Base-by-base conservation (phyloP, 2,888 invertebrate species). In the Thera obeliscata region DNA sequence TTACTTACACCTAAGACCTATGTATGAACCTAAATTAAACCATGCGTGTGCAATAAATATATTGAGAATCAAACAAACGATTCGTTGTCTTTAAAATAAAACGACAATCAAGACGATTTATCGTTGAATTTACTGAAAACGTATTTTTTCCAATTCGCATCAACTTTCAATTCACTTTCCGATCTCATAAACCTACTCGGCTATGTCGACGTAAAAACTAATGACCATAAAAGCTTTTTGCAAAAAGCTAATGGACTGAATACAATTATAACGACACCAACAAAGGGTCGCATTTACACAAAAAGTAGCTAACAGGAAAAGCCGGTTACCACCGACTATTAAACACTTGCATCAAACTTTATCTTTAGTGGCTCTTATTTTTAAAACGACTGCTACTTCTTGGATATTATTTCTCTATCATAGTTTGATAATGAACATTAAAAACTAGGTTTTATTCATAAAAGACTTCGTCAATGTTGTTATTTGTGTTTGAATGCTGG, bases 161-260 rank as follows among this genome's bases (percentile, higher is more conserved):
- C 33, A 61, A 50, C 56, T 62, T 62, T 65, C 58, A 61, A 58
- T 64, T 65, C 55, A 8, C 12, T 56, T 46, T 35, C 6, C 33
- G 52, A 67, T 64, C 64, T 57, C 64, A 54, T 64, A 57, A 63
- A 57, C 35, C 58, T 59, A 50, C 35, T 46, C 62, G 49, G 62
- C 68, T 61, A 43, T 57, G 46, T 63, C 63, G 43, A 38, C 59
- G 66, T 63, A 56, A 63, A 66, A 69, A 65, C 66, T 38, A 66
- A 69, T 63, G 62, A 48, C 65, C 48, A 65, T 69, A 66, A 69
- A 68, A 69, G 49, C 58, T 52, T 55, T 65, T 52, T 50, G 57
- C 56, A 63, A 57, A 64, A 66, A 67, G 59, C 62, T 64, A 72
- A 72, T 72, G 72, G 69, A 36, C 60, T 12, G 69, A 69, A 71